phyloP scores from a whole-genome alignment of 2,113 vertebrate genomes.

The Turnix velox region DNA sequence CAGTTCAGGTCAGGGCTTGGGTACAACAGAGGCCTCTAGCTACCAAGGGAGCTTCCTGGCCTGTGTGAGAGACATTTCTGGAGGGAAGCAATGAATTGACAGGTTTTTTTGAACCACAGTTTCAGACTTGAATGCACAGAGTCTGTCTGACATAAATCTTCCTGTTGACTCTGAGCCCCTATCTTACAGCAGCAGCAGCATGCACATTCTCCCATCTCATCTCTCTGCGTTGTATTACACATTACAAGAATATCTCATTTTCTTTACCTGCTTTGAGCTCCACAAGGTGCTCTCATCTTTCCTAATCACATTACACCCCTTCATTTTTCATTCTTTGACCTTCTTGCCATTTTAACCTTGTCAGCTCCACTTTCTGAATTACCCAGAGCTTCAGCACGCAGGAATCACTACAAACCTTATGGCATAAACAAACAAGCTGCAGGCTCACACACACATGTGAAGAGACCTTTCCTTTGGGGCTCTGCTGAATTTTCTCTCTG shows the following conservation, averaged over 20 bases:
- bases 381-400: not conserved
- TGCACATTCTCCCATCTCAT: not conserved
- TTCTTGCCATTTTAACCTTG: not conserved
- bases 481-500: not conserved
- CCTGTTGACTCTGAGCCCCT: not conserved
- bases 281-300: not conserved
- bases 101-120: not conserved
- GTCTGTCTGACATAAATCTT: not conserved
- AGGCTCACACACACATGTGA: not conserved
- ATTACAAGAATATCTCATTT: not conserved
- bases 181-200: not conserved
- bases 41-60: not conserved
- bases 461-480: not conserved
- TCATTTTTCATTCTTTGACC: not conserved
- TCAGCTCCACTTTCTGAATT: not conserved
- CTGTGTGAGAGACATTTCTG: not conserved
- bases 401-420: not conserved
- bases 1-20: not conserved
- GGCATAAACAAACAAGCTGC: not conserved
- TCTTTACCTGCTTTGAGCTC: not conserved
- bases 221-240: not conserved
- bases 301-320: not conserved
- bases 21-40: rapidly evolving
- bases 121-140: not conserved
- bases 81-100: not conserved